Evolutionary conservation across 2,797 vertebrate genomes (phyloP), one percentile per base, ranked within the genome.

Genomic region (Melanotaenia maccullochi): DNA sequence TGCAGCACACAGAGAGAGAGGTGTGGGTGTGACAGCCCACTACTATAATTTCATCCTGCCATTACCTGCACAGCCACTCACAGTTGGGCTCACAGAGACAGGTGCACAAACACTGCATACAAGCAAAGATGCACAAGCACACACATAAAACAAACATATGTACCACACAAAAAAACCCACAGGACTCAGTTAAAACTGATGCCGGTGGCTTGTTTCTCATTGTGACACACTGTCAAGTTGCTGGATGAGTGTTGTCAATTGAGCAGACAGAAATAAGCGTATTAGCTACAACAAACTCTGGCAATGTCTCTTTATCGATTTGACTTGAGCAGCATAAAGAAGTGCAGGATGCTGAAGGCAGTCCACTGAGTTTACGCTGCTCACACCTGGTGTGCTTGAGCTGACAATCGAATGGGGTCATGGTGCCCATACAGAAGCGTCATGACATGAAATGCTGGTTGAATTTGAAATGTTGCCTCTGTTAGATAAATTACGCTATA

Each of bases 21-120:
- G 81, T 86, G 90, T 90, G 88, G 91, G 88, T 87, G 87, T 94
- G 93, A 94, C 93, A 92, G 89, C 83, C 80, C 73, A 84, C 91
- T 89, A 88, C 85, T 83, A 88, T 91, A 89, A 90, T 87, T 90
- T 88, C 83, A 86, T 93, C 88, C 90, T 91, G 89, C 87, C 90
- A 91, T 93, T 95, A 92, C 90, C 90, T 90, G 85, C 86, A 78
- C 83, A 90, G 92, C 82, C 85, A 82, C 89, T 90, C 87, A 88
- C 85, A 73, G 87, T 87, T 83, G 87, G 80, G 65, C 85, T 88
- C 81, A 83, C 77, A 56, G 75, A 82, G 86, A 87, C 88, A 87
- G 78, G 74, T 86, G 71, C 71, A 83, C 84, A 85, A 89, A 87
- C 85, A 86, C 72, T 22, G 62, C 81, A 75, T 28, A 55, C 74